Evolutionary conservation across 2,797 vertebrate species (phyloP), one percentile per base, ranked within the genome.

Genomic region (Saguinus oedipus): DNA sequence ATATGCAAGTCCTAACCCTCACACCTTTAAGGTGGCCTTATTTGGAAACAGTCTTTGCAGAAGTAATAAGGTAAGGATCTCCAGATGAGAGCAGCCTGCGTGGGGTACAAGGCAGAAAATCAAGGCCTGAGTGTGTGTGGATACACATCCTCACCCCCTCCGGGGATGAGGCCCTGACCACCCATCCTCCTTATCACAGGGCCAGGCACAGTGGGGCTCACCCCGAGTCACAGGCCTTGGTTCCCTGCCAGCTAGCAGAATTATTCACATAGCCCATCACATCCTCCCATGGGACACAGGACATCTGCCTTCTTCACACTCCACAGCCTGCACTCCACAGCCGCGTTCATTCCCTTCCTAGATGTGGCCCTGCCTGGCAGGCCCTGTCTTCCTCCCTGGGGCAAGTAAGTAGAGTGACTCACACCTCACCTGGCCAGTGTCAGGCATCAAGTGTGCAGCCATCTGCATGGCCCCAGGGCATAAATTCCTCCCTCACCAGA

Each of bases 281-380:
- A 5, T 20, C 26, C 57, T 83, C 26, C 15, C 3, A 1, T 0
- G 5, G 27, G 26, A 19, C 3, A 0, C 2, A 0, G 8, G 55
- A 10, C 9, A 10, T 7, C 55, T 11, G 15, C 27, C 39, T 42
- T 44, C 81, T 30, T 1, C 5, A 3, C 7, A 20, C 27, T 4
- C 17, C 81, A 44, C 1, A 15, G 57, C 17, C 39, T 4, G 12
- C 11, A 6, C 22, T 50, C 78, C 5, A 22, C 48, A 53, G 27
- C 75, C 42, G 0, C 14, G 1, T 39, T 36, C 33, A 80, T 36
- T 80, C 39, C 17, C 7, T 30, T 44, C 27, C 26, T 6, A 82
- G 57, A 42, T n/a, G 76, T 50, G 76, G 46, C 30, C 76, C 74
- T 33, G 17, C 46, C 48, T 7, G 30, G 30, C 46, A 79, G 46